A percentile compares a stretch with the other conserved stretches of the same genome.
Evolutionary conservation across 2,797 vertebrate genomes (phyloP).

Genomic region (Sebastes baramenuke): DNA sequence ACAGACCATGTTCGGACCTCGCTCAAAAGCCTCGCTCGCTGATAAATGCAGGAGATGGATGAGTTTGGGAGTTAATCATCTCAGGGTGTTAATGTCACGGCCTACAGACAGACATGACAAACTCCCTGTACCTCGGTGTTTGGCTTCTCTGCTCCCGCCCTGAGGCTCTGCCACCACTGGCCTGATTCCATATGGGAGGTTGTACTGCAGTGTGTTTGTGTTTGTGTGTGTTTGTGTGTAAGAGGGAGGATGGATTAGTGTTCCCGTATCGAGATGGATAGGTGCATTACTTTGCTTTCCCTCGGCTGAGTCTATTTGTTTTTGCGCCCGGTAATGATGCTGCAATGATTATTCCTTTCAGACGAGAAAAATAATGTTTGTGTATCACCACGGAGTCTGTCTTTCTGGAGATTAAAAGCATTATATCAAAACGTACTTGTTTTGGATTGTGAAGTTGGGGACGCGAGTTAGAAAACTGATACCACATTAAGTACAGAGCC

Average conservation of each 20-base stretch:
- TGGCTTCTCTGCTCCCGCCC: constrained; percentile 40
- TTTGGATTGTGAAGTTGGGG: background rate
- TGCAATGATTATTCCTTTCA: constrained; percentile 23
- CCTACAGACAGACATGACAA: constrained; percentile 60
- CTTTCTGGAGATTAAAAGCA: constrained; percentile 3
- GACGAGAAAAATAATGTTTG: background rate
- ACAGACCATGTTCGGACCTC: constrained; percentile 1
- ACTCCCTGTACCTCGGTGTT: constrained; percentile 34
- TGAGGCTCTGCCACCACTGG: constrained; percentile 22
- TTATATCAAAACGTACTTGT: background rate
- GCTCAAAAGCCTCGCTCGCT: constrained; percentile 13
- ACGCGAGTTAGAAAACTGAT: background rate
- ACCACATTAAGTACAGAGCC: background rate
- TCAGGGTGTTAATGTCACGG: constrained; percentile 63
- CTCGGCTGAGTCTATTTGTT: constrained; percentile 6
- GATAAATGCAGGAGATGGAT: constrained; percentile 57
- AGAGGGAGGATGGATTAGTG: constrained; percentile 27
- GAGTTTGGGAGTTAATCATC: constrained; percentile 61
- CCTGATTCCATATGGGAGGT: constrained; percentile 26
- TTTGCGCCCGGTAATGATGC: background rate
- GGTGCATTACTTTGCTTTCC: constrained; percentile 13
- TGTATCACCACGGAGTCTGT: background rate
- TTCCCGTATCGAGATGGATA: constrained; percentile 27
- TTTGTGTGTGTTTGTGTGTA: background rate
- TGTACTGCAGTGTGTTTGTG: background rate